Evolutionary conservation across 92 coral and sea anemone species (phyloP).

Genomic region (Montipora capitata): DNA sequence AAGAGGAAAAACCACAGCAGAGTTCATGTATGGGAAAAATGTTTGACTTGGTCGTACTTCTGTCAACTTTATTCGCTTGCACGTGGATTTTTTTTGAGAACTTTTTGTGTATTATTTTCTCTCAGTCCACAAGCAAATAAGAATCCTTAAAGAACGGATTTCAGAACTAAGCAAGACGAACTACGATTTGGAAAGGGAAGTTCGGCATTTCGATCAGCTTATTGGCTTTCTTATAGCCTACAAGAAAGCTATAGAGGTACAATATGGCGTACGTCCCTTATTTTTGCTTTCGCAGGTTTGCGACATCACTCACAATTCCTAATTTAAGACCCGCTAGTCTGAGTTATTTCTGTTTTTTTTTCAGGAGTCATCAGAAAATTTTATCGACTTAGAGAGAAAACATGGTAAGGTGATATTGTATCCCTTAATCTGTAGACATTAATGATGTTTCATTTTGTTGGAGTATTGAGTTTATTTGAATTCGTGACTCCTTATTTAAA

Average conservation of each 20-base stretch:
- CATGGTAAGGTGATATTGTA: slow-evolving; percentile 38
- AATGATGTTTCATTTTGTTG: slow-evolving; percentile 23
- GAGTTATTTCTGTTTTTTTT: not conserved
- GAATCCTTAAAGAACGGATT: slow-evolving; percentile 88
- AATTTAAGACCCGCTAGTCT: not conserved
- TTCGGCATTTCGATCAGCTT: slow-evolving; percentile 95
- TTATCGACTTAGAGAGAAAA: slow-evolving; percentile 35
- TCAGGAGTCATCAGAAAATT: slow-evolving; percentile 40
- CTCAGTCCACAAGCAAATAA: slow-evolving; percentile 91
- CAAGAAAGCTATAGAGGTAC: slow-evolving; percentile 95
- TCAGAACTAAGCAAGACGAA: slow-evolving; percentile 95
- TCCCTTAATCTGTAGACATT: not conserved
- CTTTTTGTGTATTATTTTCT: not conserved
- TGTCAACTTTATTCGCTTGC: not conserved
- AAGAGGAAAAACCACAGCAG: slow-evolving; percentile 31
- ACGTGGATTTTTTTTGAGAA: not conserved
- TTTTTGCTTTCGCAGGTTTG: not conserved
- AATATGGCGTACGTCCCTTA: not conserved
- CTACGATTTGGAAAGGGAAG: slow-evolving; percentile 96
- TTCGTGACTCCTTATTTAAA: slow-evolving; percentile 28
- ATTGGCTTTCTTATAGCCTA: slow-evolving; percentile 97
- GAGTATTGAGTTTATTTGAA: not conserved
- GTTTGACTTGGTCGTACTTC: not conserved
- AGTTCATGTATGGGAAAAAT: slow-evolving; percentile 32
- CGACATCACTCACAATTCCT: not conserved